Evolutionary conservation across 2,113 vertebrate species (phyloP), one percentile per base, ranked within the genome.

Genomic region (Ceuthmochares aereus): DNA sequence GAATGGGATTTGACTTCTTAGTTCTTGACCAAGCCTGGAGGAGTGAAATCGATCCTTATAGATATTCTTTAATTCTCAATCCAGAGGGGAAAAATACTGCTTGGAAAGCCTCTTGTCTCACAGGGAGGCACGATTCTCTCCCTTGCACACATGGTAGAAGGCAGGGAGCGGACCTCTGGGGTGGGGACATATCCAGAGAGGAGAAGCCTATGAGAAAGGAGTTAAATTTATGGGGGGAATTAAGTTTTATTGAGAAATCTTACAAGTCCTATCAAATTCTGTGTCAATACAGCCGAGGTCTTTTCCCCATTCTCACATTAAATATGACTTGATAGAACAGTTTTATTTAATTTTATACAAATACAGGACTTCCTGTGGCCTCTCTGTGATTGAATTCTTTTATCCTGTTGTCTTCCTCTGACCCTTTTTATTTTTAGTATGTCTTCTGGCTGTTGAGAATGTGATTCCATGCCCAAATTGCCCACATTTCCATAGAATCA

Each of bases 1-100:
- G 15, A 10, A 18, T 32, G 69, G 29, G 42, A 11, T 47, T 55
- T 90, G 12, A 73, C 56, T 68, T 87, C 94, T 63, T 43, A 26
- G 21, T 49, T 62, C 54, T 72, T 30, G 30, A 17, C 49, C 45
- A 30, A 63, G 27, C 32, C 64, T 86, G 42, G 12, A 52, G 73
- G 93, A 67, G 37, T 19, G 64, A 70, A 54, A 25, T 62, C 0
- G 0, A 7, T 27, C 25, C 22, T 59, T 62, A 6, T 0, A 47
- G 56, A 7, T 45, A 8, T 7, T 76, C 34, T 67, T 88, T 60
- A 56, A 1, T 17, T 45, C 47, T 27, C 30, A 47, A 0, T 73
- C 36, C 45, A 58, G 70, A 79, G 55, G 79, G 30, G 36, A 69
- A 21, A 12, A 68, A 40, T 18, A 21, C 37, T 29, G 54, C 1